A percentile compares a stretch with the other conserved stretches of the same genome.
phyloP scores from a whole-genome alignment of 30 jellyfish, hydroid and myxozoan genomes.

The Cassiopea xamachana region DNA sequence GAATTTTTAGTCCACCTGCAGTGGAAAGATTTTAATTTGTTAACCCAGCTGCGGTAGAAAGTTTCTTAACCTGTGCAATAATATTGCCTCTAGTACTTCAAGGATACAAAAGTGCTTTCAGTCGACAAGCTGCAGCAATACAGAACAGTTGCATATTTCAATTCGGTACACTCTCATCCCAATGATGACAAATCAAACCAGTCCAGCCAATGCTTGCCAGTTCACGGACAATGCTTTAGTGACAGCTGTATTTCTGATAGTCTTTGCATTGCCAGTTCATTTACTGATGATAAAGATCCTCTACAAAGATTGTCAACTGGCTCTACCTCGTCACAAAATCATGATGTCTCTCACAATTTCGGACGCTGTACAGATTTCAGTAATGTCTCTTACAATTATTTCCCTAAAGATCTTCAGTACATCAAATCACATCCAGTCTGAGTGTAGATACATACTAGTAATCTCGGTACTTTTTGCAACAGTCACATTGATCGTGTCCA shows the following conservation, averaged over 20 bases:
- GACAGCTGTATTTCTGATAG: background rate
- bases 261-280: background rate
- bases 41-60: no score
- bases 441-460: background rate
- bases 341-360: background rate
- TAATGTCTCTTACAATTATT: background rate
- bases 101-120: no score
- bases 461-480: background rate
- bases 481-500: background rate
- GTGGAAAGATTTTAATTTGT: no score
- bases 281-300: background rate
- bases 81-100: no score
- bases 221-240: background rate
- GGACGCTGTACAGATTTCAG: background rate
- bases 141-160: no score
- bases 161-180: no score
- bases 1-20: no score
- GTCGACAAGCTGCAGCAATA: no score
- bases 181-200: background rate
- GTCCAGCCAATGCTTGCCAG: background rate
- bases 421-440: background rate
- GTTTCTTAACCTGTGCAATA: no score
- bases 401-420: background rate
- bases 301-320: background rate
- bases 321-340: background rate